A percentile compares a stretch with the other conserved stretches of the same genome.
These are phyloP conservation scores for Eutolmus rufibarbis DNA, from an alignment of 2,888 invertebrate genomes.

Conservation along the genomic window DNA sequence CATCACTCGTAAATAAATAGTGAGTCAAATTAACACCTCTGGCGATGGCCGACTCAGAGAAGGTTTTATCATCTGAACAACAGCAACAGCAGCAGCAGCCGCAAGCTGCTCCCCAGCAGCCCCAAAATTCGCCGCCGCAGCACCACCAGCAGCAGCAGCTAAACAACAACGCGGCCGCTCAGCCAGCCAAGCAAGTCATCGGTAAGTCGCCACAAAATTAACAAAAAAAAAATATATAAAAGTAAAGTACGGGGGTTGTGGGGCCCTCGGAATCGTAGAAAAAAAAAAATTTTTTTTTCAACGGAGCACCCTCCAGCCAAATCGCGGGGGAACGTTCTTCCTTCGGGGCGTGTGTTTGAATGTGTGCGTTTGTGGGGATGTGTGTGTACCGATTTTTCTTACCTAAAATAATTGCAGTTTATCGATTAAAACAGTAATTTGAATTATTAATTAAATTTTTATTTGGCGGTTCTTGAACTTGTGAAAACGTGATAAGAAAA, in stretches of 20 bases:
- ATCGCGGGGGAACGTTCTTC: too few relatives aligned
- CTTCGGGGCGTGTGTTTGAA: background rate
- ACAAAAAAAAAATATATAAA: too few relatives aligned
- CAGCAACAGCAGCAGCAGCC: slow-evolving; percentile 51
- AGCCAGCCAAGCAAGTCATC: slow-evolving; percentile 82
- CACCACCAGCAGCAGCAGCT: slow-evolving; percentile 59
- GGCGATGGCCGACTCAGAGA: slow-evolving; percentile 98
- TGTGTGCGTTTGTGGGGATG: background rate
- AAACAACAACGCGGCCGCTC: slow-evolving; percentile 53
- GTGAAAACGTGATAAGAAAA: too few relatives aligned
- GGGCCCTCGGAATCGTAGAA: background rate
- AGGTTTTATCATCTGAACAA: slow-evolving; percentile 74
- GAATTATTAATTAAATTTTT: too few relatives aligned
- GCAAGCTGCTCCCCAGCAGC: slow-evolving; percentile 65
- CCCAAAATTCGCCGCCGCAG: slow-evolving; percentile 56
- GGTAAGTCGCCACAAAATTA: slow-evolving; percentile 66
- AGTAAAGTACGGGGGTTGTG: background rate
- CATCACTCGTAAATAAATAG: slow-evolving; percentile 67
- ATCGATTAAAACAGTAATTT: too few relatives aligned
- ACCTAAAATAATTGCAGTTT: too few relatives aligned
- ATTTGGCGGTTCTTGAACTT: too few relatives aligned
- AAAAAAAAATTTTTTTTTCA: background rate
- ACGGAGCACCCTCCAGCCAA: background rate
- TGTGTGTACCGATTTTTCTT: too few relatives aligned
- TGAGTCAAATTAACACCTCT: slow-evolving; percentile 67